Evolutionary conservation across 2,888 invertebrate species (phyloP), one percentile per base, ranked within the genome.

Genomic region (Ormia ochracea): DNA sequence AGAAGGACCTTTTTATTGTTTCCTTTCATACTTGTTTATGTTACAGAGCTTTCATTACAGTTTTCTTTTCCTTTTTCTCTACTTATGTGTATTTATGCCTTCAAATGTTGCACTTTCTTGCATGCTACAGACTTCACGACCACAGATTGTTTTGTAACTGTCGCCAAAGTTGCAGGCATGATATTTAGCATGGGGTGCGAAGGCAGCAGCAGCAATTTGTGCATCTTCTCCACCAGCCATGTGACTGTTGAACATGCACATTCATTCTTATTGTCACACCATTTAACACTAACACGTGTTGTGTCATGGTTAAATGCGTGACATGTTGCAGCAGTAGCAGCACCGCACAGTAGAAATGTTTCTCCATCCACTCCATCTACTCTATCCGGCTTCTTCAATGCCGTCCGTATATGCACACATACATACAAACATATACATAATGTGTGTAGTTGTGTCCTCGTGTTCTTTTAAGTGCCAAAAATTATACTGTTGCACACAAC

Each of bases 271-370:
- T 81, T 82, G 82, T 82, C 82, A 81, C 77, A 75, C 79, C 81
- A 82, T 82, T 82, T 82, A 81, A 82, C 82, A 81, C 78, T 82
- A 82, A 81, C 82, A 81, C 82, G 78, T 81, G 78, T 77, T 68
- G 81, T 79, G 74, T 82, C 76, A 79, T 76, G 75, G 82, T 65
- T 78, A 78, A 81, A 79, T 81, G 81, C 76, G 81, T 72, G 77
- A 79, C 79, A 81, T 74, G 81, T 68, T 78, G 80, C 61, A 63
- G 66, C 52, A 78, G 58, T 21, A 70, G 41, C 38, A 43, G n/a
- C 41, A 50, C 14, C 38, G 26, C 21, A 70, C 52, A 70, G 70
- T 36, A 36, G 17, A 74, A 66, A 58, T 58, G n/a, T 50, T 74
- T 52, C 50, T 68, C 31, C 54, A 43, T 61, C 17, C 31, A 43